A percentile compares a stretch with the other conserved stretches of the same genome.
These are phyloP conservation scores for Neosilurus hyrtlii DNA, from an alignment of 2,797 vertebrate species.

Conservation along the genomic window DNA sequence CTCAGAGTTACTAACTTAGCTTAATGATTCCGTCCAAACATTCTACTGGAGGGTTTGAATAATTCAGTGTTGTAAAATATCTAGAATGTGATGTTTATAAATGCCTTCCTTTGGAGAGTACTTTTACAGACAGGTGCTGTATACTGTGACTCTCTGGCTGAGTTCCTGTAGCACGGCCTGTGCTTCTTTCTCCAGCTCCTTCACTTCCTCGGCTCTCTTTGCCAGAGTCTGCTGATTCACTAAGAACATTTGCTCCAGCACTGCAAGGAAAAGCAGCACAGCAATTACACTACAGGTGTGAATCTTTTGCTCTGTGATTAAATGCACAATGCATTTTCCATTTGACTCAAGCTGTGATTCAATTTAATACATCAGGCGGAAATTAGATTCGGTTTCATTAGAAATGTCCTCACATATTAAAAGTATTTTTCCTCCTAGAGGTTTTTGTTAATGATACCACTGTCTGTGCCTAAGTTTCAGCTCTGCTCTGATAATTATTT, in stretches of 20 bases:
- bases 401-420: background rate
- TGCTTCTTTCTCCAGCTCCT: slow-evolving; percentile 78
- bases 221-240: slow-evolving; percentile 84
- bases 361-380: background rate
- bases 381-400: background rate
- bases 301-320: background rate
- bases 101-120: background rate
- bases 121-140: slow-evolving; percentile 80
- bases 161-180: slow-evolving; percentile 82
- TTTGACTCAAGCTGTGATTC: background rate
- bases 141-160: slow-evolving; percentile 86
- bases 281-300: background rate
- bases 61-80: slow-evolving; percentile 7
- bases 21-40: background rate
- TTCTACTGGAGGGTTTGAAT: background rate
- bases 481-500: background rate
- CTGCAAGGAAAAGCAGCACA: slow-evolving; percentile 63
- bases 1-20: background rate
- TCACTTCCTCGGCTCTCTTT: slow-evolving; percentile 82
- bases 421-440: background rate
- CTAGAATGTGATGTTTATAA: background rate
- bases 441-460: background rate
- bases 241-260: slow-evolving; percentile 84
- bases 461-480: background rate
- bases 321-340: background rate